Conservation (phyloP, 2,888 invertebrate genomes). For the Acheta domesticus region DNA sequence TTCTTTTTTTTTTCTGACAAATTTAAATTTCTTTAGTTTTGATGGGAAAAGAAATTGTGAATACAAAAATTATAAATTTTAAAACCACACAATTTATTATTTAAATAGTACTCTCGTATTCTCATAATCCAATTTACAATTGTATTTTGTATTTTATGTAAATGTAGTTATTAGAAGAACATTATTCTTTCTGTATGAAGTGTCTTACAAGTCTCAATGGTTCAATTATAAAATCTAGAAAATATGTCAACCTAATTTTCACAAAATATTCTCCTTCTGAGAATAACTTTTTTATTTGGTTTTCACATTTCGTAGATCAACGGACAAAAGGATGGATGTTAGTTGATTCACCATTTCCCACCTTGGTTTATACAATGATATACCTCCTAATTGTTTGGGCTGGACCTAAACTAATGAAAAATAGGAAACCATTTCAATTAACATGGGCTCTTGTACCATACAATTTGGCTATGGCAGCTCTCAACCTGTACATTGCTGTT, state of each 20-base stretch:
- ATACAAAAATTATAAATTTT: too few relatives aligned
- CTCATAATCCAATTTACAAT: too few relatives aligned
- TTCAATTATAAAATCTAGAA: too few relatives aligned
- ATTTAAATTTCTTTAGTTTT: too few relatives aligned
- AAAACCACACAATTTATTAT: too few relatives aligned
- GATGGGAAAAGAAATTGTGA: too few relatives aligned
- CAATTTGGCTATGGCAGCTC: slow-evolving; percentile 75
- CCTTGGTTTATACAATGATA: slow-evolving; percentile 62
- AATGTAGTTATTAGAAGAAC: background rate
- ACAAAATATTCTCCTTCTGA: background rate
- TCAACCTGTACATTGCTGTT: slow-evolving; percentile 80
- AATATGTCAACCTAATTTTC: too few relatives aligned
- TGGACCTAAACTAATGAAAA: slow-evolving; percentile 78
- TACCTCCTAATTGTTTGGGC: slow-evolving; percentile 75
- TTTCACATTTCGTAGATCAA: slow-evolving; percentile 57
- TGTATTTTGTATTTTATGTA: background rate
- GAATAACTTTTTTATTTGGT: background rate
- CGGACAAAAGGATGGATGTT: slow-evolving; percentile 81
- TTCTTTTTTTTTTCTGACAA: too few relatives aligned
- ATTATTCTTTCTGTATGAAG: too few relatives aligned
- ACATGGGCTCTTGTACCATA: slow-evolving; percentile 76
- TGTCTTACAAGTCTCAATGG: too few relatives aligned
- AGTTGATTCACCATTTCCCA: slow-evolving; percentile 77
- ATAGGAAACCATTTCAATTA: slow-evolving; percentile 70
- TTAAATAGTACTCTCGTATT: too few relatives aligned